A percentile compares a stretch with the other conserved stretches of the same genome.
Conservation (phyloP, 1,140 invertebrate genomes). For the Drosophila subobscura region DNA sequence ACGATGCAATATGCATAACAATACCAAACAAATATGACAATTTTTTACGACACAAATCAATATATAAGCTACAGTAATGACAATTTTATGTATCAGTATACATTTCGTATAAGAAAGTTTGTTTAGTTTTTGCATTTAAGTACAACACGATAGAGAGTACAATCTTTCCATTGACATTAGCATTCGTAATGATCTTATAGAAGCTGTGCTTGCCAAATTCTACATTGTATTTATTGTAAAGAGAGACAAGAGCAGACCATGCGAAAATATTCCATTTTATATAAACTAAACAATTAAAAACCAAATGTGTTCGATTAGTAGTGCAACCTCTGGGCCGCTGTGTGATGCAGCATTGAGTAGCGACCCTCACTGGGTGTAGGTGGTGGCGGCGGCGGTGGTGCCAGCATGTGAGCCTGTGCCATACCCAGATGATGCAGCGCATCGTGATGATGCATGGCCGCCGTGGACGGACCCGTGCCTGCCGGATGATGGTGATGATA, state of each 20-base stretch:
- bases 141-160: not conserved
- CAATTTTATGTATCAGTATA: constrained; percentile 37
- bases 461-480: constrained; percentile 27
- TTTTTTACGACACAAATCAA: constrained; percentile 52
- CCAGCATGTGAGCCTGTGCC: constrained; percentile 75
- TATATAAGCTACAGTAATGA: constrained; percentile 28
- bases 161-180: too few relatives aligned
- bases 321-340: constrained; percentile 63
- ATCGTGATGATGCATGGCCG: constrained; percentile 58
- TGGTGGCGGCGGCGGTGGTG: constrained; percentile 70
- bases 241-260: constrained; percentile 57
- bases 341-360: constrained; percentile 71
- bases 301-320: constrained; percentile 69
- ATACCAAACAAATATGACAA: constrained; percentile 72
- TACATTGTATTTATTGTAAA: constrained; percentile 70
- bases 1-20: constrained; percentile 72
- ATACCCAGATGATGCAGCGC: constrained; percentile 67
- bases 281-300: constrained; percentile 57
- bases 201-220: constrained; percentile 83
- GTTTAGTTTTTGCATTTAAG: constrained; percentile 69
- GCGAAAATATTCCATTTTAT: constrained; percentile 76
- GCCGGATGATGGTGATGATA: constrained; percentile 60
- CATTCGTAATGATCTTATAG: constrained; percentile 58
- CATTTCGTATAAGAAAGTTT: constrained; percentile 29
- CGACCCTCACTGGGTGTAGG: constrained; percentile 67